Conservation (phyloP, 2,113 vertebrate genomes). For the Poeciliopsis occidentalis region DNA sequence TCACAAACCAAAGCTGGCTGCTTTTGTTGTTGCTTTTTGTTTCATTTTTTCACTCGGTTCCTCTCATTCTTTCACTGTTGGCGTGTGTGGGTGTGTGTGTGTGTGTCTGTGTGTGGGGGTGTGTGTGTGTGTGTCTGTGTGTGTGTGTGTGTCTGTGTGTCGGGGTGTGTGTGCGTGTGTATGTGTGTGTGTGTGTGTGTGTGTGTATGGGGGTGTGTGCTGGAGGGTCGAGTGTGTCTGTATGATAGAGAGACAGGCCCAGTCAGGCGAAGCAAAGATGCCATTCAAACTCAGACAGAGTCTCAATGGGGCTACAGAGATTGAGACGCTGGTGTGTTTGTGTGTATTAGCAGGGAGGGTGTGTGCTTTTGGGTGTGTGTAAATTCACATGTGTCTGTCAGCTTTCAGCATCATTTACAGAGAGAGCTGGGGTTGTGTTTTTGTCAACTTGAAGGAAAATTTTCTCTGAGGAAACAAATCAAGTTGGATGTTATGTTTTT, state of each 20-base stretch:
- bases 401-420: conserved; percentile 14
- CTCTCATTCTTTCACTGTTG: background rate
- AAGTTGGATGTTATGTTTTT: background rate
- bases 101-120: conserved; percentile 1
- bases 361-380: conserved; percentile 12
- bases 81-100: conserved; percentile 1
- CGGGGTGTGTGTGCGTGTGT: conserved; percentile 10
- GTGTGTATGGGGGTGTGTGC: conserved; percentile 9
- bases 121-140: conserved; percentile 10
- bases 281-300: conserved; percentile 65
- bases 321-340: conserved; percentile 28
- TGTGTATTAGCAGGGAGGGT: conserved; percentile 20
- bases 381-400: conserved; percentile 20
- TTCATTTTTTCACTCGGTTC: conserved; percentile 1
- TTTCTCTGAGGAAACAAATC: conserved; percentile 5
- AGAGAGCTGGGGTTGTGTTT: conserved; percentile 9
- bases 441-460: conserved; percentile 4
- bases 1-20: background rate
- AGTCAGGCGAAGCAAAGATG: conserved; percentile 67
- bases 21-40: conserved; percentile 13
- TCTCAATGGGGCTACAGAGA: conserved; percentile 52
- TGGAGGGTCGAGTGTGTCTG: conserved; percentile 48
- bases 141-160: conserved; percentile 6
- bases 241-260: conserved; percentile 53
- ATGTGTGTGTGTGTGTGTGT: background rate